Evolutionary conservation across 2,888 invertebrate genomes (phyloP), one percentile per base, ranked within the genome.

Genomic region (Catocala fraxini): DNA sequence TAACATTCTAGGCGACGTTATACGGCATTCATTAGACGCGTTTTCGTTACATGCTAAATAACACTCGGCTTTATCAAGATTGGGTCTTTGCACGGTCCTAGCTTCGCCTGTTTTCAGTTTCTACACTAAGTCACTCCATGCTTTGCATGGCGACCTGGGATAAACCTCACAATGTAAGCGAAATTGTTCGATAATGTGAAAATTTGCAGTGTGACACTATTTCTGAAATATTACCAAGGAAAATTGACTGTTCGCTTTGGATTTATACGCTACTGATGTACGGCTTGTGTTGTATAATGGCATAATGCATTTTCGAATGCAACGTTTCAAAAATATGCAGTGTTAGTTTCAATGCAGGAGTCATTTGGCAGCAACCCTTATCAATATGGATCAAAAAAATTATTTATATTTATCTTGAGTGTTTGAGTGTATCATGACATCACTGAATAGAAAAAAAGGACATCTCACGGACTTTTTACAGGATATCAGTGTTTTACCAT

Each of bases 181-280:
- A 75, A 79, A 80, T 76, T 73, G 81, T 80, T 72, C 75, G 79
- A 81, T 81, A 82, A 81, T 83, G 71, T 74, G 80, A 77, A 79
- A 81, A 83, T 83, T 82, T 81, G 66, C 72, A 79, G 68, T 67
- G 79, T 73, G 73, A 76, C 78, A 72, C 75, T 79, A 81, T 78
- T 76, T 61, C 70, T 62, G 67, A 69, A 74, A 69, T 56, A 63
- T 55, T 69, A 65, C 61, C 65, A 48, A 59, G 70, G 71, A 55
- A 63, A 77, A 80, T 78, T 75, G 74, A 72, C 74, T 55, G 70
- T 53, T 56, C 54, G 59, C 62, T 71, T 65, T 51, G 59, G 51
- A 56, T 64, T 65, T 71, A 60, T 61, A 52, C 63, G 48, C 58
- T 48, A 68, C 15, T 49, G 25, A 52, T 54, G 46, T 52, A 70